Percentiles rank a stretch among this genome's conserved stretches.
These are phyloP conservation scores for Sisor rabdophorus DNA, from an alignment of 2,113 vertebrate species.

Conservation along the genomic window DNA sequence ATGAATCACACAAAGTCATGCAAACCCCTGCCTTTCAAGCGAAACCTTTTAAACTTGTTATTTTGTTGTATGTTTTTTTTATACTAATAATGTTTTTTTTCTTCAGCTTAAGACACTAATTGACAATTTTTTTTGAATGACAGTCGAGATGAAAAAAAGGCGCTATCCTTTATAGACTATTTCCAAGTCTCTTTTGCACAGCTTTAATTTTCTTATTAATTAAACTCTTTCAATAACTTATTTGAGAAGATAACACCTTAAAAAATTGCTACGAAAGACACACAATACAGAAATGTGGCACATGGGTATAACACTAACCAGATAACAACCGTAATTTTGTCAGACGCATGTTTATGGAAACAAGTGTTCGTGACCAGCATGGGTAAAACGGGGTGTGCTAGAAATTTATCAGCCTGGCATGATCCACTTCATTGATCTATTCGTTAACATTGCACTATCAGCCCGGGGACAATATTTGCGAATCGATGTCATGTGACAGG, in stretches of 20 bases:
- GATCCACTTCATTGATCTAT: constrained; percentile 68
- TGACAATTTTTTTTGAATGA: constrained; percentile 74
- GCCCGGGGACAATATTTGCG: constrained; percentile 67
- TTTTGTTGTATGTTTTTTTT: constrained; percentile 64
- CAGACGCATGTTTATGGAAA: constrained; percentile 26
- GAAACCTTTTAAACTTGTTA: constrained; percentile 76
- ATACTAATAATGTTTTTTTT: constrained; percentile 76
- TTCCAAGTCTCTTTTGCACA: constrained; percentile 65
- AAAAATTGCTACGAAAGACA: constrained; percentile 62
- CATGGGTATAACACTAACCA: constrained; percentile 10
- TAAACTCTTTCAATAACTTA: constrained; percentile 76
- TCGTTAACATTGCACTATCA: constrained; percentile 64
- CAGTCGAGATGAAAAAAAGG: constrained; percentile 77
- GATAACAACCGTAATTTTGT: constrained; percentile 22
- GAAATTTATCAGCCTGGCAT: constrained; percentile 61
- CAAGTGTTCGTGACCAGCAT: constrained; percentile 45
- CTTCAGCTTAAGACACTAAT: constrained; percentile 76
- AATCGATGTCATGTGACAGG: constrained; percentile 54
- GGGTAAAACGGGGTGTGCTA: constrained; percentile 49
- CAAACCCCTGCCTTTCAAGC: constrained; percentile 57
- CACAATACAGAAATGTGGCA: constrained; percentile 43
- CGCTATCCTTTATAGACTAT: constrained; percentile 71
- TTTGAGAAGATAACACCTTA: constrained; percentile 70
- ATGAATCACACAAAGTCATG: neutral
- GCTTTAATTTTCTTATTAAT: constrained; percentile 78